Evolutionary conservation across 2,888 invertebrate species (phyloP), one percentile per base, ranked within the genome.

Genomic region (Busseola fusca): DNA sequence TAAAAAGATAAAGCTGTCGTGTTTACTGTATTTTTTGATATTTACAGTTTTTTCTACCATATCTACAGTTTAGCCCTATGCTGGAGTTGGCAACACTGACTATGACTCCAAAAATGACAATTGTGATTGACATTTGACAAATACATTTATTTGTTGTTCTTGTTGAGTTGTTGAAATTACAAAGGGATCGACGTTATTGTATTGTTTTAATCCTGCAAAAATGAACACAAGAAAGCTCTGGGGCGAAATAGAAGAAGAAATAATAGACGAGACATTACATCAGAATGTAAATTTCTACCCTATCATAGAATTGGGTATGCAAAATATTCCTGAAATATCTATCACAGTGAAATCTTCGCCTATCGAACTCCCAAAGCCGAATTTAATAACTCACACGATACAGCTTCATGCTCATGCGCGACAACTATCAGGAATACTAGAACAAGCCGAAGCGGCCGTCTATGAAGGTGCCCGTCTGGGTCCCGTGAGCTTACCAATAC

Each of bases 271-370:
- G 64, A 88, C 91, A 1, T 81, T 94, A 77, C 81, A 94, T 34
- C 94, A 95, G 78, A 94, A 90, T 64, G 95, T 95, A 4, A 95
- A 96, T 80, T 96, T 96, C 78, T 95, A 94, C 73, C 96, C 96
- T 1, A 94, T 96, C 27, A 96, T 96, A 64, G 96, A 96, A 86
- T 87, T 95, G 59, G 96, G 95, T 12, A 93, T 96, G 94, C 95
- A 95, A 87, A 95, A 95, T 71, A 95, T 96, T 68, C 95, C 95
- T 2, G 95, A 95, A 89, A 94, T 94, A 85, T 93, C 94, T 0
- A 95, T 94, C 60, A 91, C 92, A 45, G 95, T 94, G 2, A 94
- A 95, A 86, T 94, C 94, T 1, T 93, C 94, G 1, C 93, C 95
- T 3, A 93, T 96, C 37, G 94, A 95, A 81, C 86, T 96, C 25